Evolutionary conservation across 64 coral and sea anemone genomes (phyloP).

Genomic region (Montipora cactus): DNA sequence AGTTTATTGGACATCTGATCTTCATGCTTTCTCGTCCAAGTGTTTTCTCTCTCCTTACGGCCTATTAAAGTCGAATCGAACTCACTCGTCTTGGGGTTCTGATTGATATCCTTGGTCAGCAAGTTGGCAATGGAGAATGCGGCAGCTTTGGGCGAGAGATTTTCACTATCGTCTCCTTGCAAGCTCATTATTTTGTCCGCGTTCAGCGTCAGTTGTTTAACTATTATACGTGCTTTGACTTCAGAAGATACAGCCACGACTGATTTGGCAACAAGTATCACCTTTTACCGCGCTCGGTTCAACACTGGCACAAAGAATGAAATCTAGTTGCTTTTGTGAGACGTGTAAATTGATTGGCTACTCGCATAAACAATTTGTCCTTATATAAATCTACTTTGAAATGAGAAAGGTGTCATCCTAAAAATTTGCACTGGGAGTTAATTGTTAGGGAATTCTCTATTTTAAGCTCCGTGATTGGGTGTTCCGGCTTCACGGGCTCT

Average conservation of each 20-base stretch:
- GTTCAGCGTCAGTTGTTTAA: background rate
- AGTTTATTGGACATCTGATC: background rate
- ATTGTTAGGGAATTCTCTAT: constrained; percentile 35
- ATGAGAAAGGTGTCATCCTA: constrained; percentile 34
- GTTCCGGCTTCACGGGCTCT: background rate
- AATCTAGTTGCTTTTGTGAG: constrained; percentile 59
- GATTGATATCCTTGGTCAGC: constrained; percentile 38
- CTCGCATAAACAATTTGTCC: constrained; percentile 84
- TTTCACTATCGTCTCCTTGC: constrained; percentile 39
- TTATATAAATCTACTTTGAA: constrained; percentile 68
- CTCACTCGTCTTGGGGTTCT: constrained; percentile 50
- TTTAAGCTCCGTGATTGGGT: constrained; percentile 36
- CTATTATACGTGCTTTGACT: background rate
- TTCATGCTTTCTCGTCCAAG: background rate
- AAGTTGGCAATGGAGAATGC: constrained; percentile 91
- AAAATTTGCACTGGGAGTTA: constrained; percentile 48
- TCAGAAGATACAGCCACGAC: constrained; percentile 26
- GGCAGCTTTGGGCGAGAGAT: constrained; percentile 82
- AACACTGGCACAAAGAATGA: constrained; percentile 28
- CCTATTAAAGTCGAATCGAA: constrained; percentile 27
- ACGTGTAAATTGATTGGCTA: constrained; percentile 95
- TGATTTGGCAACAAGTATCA: constrained; percentile 57
- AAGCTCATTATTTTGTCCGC: constrained; percentile 24
- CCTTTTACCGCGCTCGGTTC: constrained; percentile 60
- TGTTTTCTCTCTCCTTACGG: constrained; percentile 19